Evolutionary conservation across 2,113 vertebrate species (phyloP).

Genomic region (Crotalus viridis): DNA sequence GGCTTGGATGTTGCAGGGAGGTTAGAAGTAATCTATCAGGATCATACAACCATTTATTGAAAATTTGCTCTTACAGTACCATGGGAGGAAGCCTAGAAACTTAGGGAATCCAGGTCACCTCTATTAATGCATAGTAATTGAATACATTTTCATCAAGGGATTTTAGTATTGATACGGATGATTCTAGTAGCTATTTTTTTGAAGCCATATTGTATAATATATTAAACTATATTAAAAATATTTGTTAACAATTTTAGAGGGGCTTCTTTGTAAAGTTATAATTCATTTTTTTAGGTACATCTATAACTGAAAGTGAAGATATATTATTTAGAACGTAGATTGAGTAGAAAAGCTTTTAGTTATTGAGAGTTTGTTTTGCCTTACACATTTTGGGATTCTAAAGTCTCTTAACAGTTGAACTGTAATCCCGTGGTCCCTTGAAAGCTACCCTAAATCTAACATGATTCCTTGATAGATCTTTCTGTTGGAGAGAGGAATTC

Average conservation of each 20-base stretch:
- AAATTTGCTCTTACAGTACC: neutral
- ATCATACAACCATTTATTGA: neutral
- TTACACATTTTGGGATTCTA: neutral
- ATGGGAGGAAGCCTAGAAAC: neutral
- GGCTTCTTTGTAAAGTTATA: neutral
- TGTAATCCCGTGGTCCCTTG: neutral
- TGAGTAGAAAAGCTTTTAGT: neutral
- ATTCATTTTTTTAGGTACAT: neutral
- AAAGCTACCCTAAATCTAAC: neutral
- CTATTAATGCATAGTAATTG: neutral
- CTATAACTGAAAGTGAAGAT: neutral
- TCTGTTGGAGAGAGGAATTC: neutral
- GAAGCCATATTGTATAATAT: neutral
- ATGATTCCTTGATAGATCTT: neutral
- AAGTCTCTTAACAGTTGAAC: conserved; percentile 1
- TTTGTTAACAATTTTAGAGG: neutral
- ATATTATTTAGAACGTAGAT: neutral
- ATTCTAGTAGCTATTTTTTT: neutral
- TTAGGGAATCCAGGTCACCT: neutral
- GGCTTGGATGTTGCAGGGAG: neutral
- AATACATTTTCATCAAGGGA: neutral
- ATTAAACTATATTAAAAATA: neutral
- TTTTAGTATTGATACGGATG: neutral
- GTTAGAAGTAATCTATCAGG: neutral
- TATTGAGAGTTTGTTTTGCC: neutral